Percentiles rank a stretch among this genome's conserved stretches.
These are phyloP conservation scores for Sceloporus undulatus DNA, from an alignment of 2,113 vertebrate species.

Conservation along the genomic window DNA sequence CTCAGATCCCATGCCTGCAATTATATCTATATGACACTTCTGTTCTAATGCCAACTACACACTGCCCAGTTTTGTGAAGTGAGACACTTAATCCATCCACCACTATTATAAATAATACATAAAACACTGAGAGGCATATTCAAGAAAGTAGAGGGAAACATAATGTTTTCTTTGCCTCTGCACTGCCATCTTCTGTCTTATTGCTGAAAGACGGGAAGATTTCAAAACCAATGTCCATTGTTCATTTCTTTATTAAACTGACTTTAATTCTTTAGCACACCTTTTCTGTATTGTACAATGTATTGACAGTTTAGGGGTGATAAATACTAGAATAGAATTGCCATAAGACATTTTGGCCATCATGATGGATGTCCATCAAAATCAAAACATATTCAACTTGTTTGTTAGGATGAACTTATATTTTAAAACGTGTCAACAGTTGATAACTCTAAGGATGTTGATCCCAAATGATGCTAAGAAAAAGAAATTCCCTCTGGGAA, in stretches of 20 bases:
- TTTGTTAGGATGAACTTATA: slow-evolving; percentile 24
- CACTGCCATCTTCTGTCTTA: slow-evolving; percentile 28
- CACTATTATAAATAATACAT: slow-evolving; percentile 1
- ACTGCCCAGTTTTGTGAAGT: slow-evolving; percentile 27
- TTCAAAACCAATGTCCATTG: not conserved
- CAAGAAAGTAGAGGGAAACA: not conserved
- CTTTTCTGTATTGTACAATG: not conserved
- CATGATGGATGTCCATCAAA: slow-evolving; percentile 9
- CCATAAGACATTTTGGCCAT: not conserved
- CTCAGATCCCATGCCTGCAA: not conserved
- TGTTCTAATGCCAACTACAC: not conserved
- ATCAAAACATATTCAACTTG: not conserved
- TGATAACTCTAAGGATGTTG: not conserved
- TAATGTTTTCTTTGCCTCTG: slow-evolving; percentile 18
- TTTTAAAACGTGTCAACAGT: not conserved
- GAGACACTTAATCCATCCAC: slow-evolving; percentile 13
- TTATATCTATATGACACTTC: not conserved
- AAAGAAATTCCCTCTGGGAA: not conserved
- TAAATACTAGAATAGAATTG: not conserved
- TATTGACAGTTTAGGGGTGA: not conserved
- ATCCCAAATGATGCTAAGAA: no score
- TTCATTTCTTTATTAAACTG: not conserved
- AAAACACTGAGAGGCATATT: slow-evolving; percentile 8
- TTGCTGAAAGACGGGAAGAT: not conserved
- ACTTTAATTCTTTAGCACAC: not conserved